Evolutionary conservation across 53 echinoderm and acorn worm genomes (phyloP).

Genomic region (Antedon mediterranea): DNA sequence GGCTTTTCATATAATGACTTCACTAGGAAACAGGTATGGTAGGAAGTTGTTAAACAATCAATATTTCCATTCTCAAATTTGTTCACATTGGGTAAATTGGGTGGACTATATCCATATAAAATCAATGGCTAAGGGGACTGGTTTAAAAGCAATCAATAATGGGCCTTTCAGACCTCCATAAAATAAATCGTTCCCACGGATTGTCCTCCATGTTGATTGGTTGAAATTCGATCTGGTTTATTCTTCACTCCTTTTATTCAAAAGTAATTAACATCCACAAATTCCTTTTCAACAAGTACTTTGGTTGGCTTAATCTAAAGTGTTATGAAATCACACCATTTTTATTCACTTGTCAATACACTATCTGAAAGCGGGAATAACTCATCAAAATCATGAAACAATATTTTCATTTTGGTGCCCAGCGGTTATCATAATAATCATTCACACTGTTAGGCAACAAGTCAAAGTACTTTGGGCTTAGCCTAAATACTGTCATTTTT

Average conservation of each 20-base stretch:
- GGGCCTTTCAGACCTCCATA: background rate
- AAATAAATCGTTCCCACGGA: background rate
- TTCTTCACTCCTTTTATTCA: background rate
- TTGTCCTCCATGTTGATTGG: background rate
- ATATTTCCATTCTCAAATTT: background rate
- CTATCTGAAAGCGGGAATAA: background rate
- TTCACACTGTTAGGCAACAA: background rate
- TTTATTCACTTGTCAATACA: background rate
- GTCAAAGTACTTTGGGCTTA: background rate
- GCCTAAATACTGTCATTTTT: too few species aligned
- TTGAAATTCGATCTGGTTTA: background rate
- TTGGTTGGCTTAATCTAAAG: background rate
- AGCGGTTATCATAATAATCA: background rate
- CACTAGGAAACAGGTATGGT: background rate
- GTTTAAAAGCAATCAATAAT: background rate
- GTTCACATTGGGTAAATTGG: conserved; percentile 1
- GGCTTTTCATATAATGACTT: background rate
- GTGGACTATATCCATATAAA: background rate
- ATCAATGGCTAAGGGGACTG: background rate
- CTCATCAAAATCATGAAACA: background rate
- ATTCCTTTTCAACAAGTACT: background rate
- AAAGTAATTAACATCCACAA: background rate
- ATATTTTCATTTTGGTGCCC: background rate
- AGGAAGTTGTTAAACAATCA: background rate
- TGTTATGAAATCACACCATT: background rate